phyloP scores from a whole-genome alignment of 1,140 invertebrate species.

The Listronotus oregonensis region DNA sequence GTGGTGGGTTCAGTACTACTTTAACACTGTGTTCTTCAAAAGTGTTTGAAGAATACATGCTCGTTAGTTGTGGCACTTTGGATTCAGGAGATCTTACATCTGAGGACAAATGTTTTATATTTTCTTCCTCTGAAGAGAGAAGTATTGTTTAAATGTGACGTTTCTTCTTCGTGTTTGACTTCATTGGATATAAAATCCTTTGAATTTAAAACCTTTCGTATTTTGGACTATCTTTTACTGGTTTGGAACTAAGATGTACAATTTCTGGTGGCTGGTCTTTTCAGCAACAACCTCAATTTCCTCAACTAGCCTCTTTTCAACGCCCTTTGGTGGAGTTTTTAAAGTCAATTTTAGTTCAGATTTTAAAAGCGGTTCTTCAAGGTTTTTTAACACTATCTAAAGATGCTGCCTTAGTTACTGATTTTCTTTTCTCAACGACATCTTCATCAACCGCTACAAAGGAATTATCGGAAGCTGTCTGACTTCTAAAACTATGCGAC shows the following conservation, averaged over 20 bases:
- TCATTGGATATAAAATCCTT: neutral
- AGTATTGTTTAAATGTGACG: neutral
- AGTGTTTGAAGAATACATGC: constrained; percentile 11
- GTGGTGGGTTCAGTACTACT: neutral
- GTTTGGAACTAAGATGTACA: neutral
- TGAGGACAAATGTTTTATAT: neutral
- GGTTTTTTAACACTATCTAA: constrained; percentile 64
- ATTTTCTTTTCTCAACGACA: constrained; percentile 19
- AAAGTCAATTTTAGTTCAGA: constrained; percentile 32
- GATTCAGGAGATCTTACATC: neutral
- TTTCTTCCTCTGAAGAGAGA: neutral
- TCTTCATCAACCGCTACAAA: constrained; percentile 16
- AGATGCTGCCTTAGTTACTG: constrained; percentile 50
- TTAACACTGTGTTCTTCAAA: constrained; percentile 11
- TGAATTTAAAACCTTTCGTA: neutral
- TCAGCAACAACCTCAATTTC: constrained; percentile 16
- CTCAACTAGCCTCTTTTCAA: constrained; percentile 14
- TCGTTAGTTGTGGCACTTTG: neutral
- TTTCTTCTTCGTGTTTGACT: neutral
- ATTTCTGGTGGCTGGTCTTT: neutral
- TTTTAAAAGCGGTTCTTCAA: constrained; percentile 52
- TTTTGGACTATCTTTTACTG: neutral
- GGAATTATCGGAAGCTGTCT: constrained; percentile 5
- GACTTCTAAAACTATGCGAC: constrained; percentile 67
- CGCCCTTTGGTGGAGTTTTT: neutral